Percentiles rank a stretch among this genome's conserved stretches.
These are phyloP conservation scores for Neoscelio sp. DNA, from an alignment of 2,888 invertebrate species.

Conservation along the genomic window DNA sequence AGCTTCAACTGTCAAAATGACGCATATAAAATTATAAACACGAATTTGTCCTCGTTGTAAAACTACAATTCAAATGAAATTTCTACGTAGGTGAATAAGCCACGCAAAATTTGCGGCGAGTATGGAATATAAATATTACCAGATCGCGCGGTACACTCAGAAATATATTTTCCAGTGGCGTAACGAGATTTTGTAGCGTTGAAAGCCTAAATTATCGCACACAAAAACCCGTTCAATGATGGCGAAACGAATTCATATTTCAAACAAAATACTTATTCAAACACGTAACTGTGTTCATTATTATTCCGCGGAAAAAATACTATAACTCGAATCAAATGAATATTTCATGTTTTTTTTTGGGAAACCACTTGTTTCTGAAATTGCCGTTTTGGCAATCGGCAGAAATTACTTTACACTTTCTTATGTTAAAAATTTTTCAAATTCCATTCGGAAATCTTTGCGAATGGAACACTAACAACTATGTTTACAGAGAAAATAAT, in stretches of 20 bases:
- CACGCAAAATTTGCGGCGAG: constrained; percentile 50
- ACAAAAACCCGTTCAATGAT: constrained; percentile 52
- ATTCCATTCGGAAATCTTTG: too few relatives aligned
- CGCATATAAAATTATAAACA: constrained; percentile 42
- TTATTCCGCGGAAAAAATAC: constrained; percentile 16
- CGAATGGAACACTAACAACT: too few relatives aligned
- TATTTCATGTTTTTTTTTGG: too few relatives aligned
- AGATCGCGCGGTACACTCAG: constrained; percentile 47
- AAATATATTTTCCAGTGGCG: constrained; percentile 45
- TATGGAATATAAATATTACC: constrained; percentile 63
- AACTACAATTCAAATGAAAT: constrained; percentile 49
- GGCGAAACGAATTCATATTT: constrained; percentile 45
- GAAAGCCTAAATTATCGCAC: constrained; percentile 58
- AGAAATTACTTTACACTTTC: too few relatives aligned
- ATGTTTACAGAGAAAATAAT: too few relatives aligned
- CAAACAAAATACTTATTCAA: constrained; percentile 54
- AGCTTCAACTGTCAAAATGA: constrained; percentile 13
- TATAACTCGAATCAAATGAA: neutral
- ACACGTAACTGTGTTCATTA: constrained; percentile 15
- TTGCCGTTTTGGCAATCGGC: too few relatives aligned
- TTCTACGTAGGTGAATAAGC: constrained; percentile 45
- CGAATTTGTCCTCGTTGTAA: constrained; percentile 25
- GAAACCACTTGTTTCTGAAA: too few relatives aligned
- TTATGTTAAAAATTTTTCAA: too few relatives aligned
- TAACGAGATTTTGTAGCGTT: constrained; percentile 59